A percentile compares a stretch with the other conserved stretches of the same genome.
These are phyloP conservation scores for Mormoops blainvillei DNA, from an alignment of 2,113 vertebrate genomes.

Conservation along the genomic window DNA sequence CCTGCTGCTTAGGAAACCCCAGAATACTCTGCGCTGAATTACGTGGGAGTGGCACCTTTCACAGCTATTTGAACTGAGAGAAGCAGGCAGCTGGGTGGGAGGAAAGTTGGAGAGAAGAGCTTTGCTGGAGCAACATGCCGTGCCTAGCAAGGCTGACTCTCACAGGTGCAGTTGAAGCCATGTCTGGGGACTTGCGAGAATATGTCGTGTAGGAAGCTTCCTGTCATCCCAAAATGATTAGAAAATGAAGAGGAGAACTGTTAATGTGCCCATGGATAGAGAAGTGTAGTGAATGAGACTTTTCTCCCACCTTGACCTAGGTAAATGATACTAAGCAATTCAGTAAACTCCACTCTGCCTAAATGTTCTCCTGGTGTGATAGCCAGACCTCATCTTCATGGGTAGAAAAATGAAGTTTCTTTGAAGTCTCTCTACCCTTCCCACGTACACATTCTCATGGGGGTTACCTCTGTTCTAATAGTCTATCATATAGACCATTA, in stretches of 20 bases:
- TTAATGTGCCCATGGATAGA: not conserved
- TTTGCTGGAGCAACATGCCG: not conserved
- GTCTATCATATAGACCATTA: not conserved
- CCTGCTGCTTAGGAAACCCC: slow-evolving; percentile 56
- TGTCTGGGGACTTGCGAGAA: not conserved
- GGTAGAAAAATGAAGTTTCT: not conserved
- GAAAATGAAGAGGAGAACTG: not conserved
- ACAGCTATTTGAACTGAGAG: slow-evolving; percentile 25
- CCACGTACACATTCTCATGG: not conserved
- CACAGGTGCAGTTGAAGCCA: not conserved
- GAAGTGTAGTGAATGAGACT: not conserved
- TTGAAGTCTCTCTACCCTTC: not conserved
- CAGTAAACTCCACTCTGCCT: not conserved
- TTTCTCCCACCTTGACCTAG: not conserved
- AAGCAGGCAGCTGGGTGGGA: slow-evolving; percentile 63
- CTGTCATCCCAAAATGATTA: not conserved
- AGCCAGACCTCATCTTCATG: not conserved
- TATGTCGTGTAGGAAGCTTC: not conserved
- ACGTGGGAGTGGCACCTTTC: slow-evolving; percentile 53
- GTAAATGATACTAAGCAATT: not conserved
- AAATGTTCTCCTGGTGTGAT: not conserved
- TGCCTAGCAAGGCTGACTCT: not conserved
- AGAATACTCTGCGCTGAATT: slow-evolving; percentile 33
- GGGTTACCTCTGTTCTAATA: not conserved
- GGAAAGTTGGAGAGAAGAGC: slow-evolving; percentile 9